A percentile compares a stretch with the other conserved stretches of the same genome.
Evolutionary conservation across 2,888 invertebrate species (phyloP).

Genomic region (Chromoteleia sp.): DNA sequence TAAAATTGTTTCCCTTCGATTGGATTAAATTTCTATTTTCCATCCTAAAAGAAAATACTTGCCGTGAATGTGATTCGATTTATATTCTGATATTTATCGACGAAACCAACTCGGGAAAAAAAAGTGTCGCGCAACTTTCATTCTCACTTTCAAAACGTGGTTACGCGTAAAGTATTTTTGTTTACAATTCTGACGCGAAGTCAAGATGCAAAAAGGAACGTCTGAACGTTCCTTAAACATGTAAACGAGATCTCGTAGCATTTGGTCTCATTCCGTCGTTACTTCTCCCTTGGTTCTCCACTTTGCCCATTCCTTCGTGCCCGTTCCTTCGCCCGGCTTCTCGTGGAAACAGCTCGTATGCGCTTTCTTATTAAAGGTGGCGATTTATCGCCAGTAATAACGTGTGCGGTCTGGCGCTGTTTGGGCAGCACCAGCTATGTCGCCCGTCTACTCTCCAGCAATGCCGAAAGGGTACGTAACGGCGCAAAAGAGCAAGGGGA

Average conservation of each 20-base stretch:
- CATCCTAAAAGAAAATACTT: no score
- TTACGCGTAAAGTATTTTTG: conserved; percentile 4
- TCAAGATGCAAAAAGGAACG: conserved; percentile 16
- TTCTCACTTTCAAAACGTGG: not conserved
- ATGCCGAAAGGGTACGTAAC: conserved; percentile 47
- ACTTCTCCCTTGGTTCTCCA: conserved; percentile 53
- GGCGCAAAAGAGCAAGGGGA: conserved; percentile 9
- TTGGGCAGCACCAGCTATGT: conserved; percentile 66
- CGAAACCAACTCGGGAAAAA: no score
- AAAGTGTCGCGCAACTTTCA: no score
- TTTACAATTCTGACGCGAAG: conserved; percentile 7
- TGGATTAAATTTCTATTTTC: no score
- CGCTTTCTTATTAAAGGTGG: conserved; percentile 83
- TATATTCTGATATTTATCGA: no score
- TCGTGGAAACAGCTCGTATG: conserved; percentile 66
- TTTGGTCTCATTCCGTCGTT: conserved; percentile 38
- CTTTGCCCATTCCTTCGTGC: conserved; percentile 54
- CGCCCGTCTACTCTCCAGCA: conserved; percentile 46
- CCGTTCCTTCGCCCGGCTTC: conserved; percentile 46
- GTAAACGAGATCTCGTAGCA: conserved; percentile 43
- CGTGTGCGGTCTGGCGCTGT: conserved; percentile 81
- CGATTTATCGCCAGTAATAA: conserved; percentile 84
- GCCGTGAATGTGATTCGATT: no score
- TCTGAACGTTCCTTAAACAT: conserved; percentile 27
- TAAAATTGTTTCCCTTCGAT: no score